Evolutionary conservation across 2,797 vertebrate genomes (phyloP), one percentile per base, ranked within the genome.

Genomic region (Sebastes reedi): DNA sequence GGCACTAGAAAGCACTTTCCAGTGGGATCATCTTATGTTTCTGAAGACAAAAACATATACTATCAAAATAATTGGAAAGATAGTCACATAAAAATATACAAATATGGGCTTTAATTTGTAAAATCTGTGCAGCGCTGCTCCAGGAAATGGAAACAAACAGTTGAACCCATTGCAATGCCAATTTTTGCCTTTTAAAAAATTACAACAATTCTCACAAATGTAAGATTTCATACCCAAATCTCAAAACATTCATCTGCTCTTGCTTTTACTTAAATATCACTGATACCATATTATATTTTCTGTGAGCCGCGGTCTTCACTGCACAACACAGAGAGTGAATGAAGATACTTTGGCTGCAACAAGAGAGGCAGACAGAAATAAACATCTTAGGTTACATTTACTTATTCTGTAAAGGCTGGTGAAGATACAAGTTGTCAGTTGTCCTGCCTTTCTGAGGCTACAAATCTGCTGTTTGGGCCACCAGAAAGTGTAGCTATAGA

Each of bases 401-500:
- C 42, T 67, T 58, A 22, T 69, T 72, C 36, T 59, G 18, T 8
- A 20, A 59, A 54, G 18, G 8, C 56, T 50, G 13, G 7, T 64
- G 46, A 64, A 50, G 68, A 72, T 16, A 14, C 42, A 56, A 13
- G 34, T 39, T 8, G 9, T 29, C 75, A 84, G 77, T 39, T 20
- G 32, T 94, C 89, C 72, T 96, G 95, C 80, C 92, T 91, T 70
- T 96, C 96, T 77, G 96, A 96, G 94, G 93, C 73, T 95, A n/a
- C 27, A 46, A 27, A 61, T 92, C 86, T 97, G 96, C 94, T 96
- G 96, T 89, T 88, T 95, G 52, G 95, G 96, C 94, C 97, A 94
- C 84, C 78, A 95, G 79, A 95, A 96, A 90, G 73, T 93, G 0
- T 95, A 96, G 60, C 84, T 95, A 80, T 8, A 95, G 90, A 74